Evolutionary conservation across 1,140 invertebrate species (phyloP), one percentile per base, ranked within the genome.

Genomic region (Atta cephalotes): DNA sequence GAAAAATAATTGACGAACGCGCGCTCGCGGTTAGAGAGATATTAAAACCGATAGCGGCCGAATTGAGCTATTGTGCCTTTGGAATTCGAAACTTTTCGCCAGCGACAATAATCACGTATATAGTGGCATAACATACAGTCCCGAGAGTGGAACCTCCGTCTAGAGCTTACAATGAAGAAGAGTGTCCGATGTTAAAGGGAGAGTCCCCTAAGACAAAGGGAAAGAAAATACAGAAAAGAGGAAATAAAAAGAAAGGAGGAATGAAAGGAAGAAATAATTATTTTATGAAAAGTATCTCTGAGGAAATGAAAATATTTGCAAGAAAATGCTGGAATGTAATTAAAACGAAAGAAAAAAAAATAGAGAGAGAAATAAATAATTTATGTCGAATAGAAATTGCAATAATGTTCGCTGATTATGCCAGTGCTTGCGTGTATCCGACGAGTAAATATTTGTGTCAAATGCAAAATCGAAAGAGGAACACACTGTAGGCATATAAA

Each of bases 1-100:
- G 87, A 89, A 89, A 84, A 86, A 85, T 89, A 89, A 89, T 89
- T 88, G 88, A 89, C 88, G 86, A 82, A 77, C 71, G 88, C 78
- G 72, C 71, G 88, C 79, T 79, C 88, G 86, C 76, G 88, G 84
- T 72, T 81, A 72, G 88, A 74, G 77, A 79, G 84, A 88, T 89
- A 89, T 89, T 89, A 89, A 89, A 89, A 89, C 85, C 80, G 80
- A 84, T 84, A 84, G 70, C 39, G 39, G 45, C 70, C 80, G 80
- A 76, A 84, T 84, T 62, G 68, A 74, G 70, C 80, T 31, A 60
- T 82, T 82, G 80, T 62, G 68, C 80, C 56, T 74, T 68, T 84
- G 70, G 70, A 84, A 84, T 84, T 74, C 14, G 80, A 74, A 49
- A 76, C 68, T 84, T 84, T 84, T 84, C 70, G 39, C 4, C 21